Evolutionary conservation across 35 echinoderm and acorn worm genomes (phyloP).

Genomic region (Ophiothrix spiculata): DNA sequence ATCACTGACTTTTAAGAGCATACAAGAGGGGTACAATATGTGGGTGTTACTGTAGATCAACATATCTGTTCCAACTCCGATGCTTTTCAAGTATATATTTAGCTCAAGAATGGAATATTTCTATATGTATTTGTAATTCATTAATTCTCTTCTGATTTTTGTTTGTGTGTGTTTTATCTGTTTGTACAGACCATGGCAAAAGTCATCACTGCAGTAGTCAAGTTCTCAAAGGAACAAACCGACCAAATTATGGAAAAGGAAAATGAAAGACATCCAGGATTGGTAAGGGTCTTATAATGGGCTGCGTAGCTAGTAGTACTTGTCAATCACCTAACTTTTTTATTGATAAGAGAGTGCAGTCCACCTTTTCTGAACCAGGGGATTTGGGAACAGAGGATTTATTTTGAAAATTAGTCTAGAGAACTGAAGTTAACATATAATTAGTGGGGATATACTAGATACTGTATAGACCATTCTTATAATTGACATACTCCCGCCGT

Average conservation of each 20-base stretch:
- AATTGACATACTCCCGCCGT: no score
- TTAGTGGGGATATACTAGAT: neutral
- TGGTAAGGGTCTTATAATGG: no score
- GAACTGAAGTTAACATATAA: neutral
- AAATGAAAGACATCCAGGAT: slow-evolving; percentile 57
- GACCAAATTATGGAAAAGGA: slow-evolving; percentile 75
- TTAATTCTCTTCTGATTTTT: no score
- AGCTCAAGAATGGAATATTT: no score
- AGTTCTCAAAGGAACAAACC: slow-evolving; percentile 84
- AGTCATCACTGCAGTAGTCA: slow-evolving; percentile 91
- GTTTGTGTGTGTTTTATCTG: neutral
- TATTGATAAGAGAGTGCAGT: neutral
- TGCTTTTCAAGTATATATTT: no score
- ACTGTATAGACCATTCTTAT: no score
- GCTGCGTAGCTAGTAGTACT: neutral
- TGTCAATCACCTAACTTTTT: neutral
- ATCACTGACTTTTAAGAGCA: no score
- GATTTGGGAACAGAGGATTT: neutral
- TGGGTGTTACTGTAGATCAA: no score
- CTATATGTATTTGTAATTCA: no score
- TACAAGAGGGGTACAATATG: no score
- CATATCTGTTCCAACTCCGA: no score
- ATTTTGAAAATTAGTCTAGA: neutral
- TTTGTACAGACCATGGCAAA: slow-evolving; percentile 88
- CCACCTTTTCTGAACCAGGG: neutral